Evolutionary conservation across 2,797 vertebrate species (phyloP).

Genomic region (Momotus momota): DNA sequence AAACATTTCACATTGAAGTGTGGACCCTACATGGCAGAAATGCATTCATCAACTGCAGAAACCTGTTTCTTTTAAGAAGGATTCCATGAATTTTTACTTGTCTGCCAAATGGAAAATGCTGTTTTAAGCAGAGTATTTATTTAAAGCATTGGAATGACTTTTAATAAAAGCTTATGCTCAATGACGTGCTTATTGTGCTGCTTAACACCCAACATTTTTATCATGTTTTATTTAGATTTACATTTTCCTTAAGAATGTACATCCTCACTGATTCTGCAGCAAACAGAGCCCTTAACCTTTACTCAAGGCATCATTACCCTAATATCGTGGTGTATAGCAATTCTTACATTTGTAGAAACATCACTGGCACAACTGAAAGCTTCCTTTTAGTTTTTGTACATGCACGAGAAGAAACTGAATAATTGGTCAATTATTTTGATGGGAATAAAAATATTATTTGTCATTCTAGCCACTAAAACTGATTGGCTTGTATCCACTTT

Average conservation of each 20-base stretch:
- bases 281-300: neutral
- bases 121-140: neutral
- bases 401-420: neutral
- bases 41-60: neutral
- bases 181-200: neutral
- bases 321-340: neutral
- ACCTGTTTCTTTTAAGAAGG: neutral
- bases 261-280: neutral
- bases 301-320: neutral
- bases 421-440: neutral
- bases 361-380: neutral
- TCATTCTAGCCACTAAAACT: neutral
- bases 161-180: neutral
- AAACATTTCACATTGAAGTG: neutral
- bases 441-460: fast-evolving
- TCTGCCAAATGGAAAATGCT: neutral
- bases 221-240: neutral
- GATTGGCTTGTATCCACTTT: fast-evolving
- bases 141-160: no score
- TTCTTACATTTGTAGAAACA: neutral
- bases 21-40: neutral
- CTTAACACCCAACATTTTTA: neutral
- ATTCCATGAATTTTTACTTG: neutral
- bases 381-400: neutral
- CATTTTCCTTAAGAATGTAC: neutral